Conservation (phyloP, 1,140 invertebrate genomes). For the Centruroides sculpturatus region DNA sequence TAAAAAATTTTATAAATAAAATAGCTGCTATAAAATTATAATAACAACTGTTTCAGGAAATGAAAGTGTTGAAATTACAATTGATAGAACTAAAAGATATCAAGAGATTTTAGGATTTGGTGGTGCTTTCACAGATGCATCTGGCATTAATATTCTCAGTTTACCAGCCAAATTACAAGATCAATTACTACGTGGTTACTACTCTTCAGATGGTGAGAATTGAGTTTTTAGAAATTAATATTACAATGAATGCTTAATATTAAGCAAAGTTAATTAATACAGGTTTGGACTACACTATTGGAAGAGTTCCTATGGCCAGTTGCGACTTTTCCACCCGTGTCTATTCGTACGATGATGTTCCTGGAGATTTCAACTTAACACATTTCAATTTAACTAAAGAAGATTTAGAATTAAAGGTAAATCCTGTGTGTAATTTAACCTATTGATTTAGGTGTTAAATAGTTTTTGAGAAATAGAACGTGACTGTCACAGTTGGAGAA, state of each 20-base stretch:
- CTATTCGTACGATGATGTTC: slow-evolving; percentile 52
- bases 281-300: slow-evolving; percentile 53
- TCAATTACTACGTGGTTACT: slow-evolving; percentile 22
- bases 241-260: too few species aligned
- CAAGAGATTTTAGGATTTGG: slow-evolving; percentile 56
- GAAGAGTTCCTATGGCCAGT: slow-evolving; percentile 63
- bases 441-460: too few species aligned
- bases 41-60: not conserved
- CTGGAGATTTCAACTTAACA: slow-evolving; percentile 43
- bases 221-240: too few species aligned
- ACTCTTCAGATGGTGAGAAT: slow-evolving; percentile 5
- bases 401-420: slow-evolving; percentile 44
- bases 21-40: too few species aligned
- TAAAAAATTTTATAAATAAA: too few species aligned
- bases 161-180: slow-evolving; percentile 40
- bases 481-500: too few species aligned
- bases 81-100: slow-evolving; percentile 19
- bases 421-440: not conserved
- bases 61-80: not conserved
- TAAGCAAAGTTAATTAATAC: not conserved
- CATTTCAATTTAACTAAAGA: slow-evolving; percentile 49
- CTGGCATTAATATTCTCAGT: slow-evolving; percentile 54
- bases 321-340: slow-evolving; percentile 57
- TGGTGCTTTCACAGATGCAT: slow-evolving; percentile 72
- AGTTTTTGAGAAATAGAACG: too few species aligned